A percentile compares a stretch with the other conserved stretches of the same genome.
phyloP scores from a whole-genome alignment of 2,113 vertebrate species.

The Orcinus orca region DNA sequence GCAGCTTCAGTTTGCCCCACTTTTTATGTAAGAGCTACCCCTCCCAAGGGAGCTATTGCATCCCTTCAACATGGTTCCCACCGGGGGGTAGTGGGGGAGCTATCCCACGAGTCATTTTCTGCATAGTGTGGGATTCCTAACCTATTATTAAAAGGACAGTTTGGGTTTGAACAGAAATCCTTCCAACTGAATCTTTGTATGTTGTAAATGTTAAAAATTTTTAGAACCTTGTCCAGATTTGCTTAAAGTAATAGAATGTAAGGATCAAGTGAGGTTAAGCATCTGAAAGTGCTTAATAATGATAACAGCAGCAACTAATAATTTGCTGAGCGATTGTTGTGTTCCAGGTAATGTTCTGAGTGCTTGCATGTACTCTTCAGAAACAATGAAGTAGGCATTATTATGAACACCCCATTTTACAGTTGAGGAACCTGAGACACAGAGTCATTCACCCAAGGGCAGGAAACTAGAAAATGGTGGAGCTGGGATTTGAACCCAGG shows the following conservation, averaged over 20 bases:
- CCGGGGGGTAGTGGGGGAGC: neutral
- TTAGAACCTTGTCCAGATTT: neutral
- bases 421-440: neutral
- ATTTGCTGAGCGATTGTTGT: neutral
- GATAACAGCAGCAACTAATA: neutral
- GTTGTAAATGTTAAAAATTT: neutral
- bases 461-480: neutral
- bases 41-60: neutral
- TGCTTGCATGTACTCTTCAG: neutral
- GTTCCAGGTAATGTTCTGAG: neutral
- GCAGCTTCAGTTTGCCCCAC: neutral
- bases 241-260: neutral
- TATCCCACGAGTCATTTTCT: neutral
- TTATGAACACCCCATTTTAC: neutral
- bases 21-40: neutral
- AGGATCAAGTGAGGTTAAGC: neutral
- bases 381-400: neutral
- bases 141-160: neutral
- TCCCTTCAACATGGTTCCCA: neutral
- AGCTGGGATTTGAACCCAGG: neutral
- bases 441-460: neutral
- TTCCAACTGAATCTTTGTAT: neutral
- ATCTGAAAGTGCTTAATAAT: neutral
- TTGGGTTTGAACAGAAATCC: constrained; percentile 17
- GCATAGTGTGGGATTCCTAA: neutral